These are phyloP conservation scores for Zootermopsis nevadensis DNA, from an alignment of 2,888 invertebrate genomes.

Conservation along the genomic window DNA sequence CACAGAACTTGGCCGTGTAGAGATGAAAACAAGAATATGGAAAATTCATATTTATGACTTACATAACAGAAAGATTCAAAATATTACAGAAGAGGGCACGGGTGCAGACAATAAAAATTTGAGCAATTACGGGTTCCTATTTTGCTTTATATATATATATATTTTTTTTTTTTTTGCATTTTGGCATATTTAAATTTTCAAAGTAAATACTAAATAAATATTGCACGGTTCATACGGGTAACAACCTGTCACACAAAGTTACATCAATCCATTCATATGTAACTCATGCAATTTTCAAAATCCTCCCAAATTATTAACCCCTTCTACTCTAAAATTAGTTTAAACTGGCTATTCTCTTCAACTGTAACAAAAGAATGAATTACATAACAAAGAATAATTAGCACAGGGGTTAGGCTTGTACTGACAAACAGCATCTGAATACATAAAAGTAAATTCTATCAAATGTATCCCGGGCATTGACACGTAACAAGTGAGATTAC, in stretches of 20 bases:
- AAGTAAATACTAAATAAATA: not conserved
- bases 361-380: too few relatives aligned
- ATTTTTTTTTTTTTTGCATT: too few relatives aligned
- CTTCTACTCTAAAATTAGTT: too few relatives aligned
- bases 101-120: not conserved
- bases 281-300: not conserved
- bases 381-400: too few relatives aligned
- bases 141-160: not conserved
- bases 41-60: not conserved
- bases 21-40: too few relatives aligned
- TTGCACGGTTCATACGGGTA: not conserved
- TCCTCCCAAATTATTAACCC: not conserved
- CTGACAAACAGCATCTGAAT: too few relatives aligned
- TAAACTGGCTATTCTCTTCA: too few relatives aligned
- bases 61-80: not conserved
- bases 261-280: constrained; percentile 4
- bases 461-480: not conserved
- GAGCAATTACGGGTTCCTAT: not conserved
- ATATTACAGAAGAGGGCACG: not conserved
- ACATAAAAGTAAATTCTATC: not conserved
- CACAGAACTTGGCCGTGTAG: too few relatives aligned
- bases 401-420: too few relatives aligned
- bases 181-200: not conserved
- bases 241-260: not conserved
- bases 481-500: not conserved